Evolutionary conservation across 2,113 vertebrate species (phyloP).

Genomic region (Myotis yumanensis): DNA sequence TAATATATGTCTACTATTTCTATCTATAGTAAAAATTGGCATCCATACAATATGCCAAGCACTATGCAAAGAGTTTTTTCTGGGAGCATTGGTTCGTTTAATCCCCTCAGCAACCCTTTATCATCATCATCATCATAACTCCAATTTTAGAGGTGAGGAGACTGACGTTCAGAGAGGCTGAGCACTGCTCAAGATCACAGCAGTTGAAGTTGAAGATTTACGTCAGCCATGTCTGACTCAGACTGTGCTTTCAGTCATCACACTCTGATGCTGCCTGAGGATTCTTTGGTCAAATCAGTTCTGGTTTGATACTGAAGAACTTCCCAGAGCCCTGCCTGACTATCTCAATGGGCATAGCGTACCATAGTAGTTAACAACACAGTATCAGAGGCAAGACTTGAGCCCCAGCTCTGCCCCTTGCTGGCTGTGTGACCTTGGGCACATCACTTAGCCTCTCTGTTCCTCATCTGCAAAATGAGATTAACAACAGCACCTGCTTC

Average conservation of each 20-base stretch:
- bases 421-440: not conserved
- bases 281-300: not conserved
- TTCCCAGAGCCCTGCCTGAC: not conserved
- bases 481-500: not conserved
- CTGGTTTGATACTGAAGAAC: not conserved
- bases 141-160: not conserved
- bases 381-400: not conserved
- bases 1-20: not conserved
- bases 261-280: not conserved
- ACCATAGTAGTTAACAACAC: not conserved
- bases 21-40: not conserved
- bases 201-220: not conserved
- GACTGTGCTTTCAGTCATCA: not conserved
- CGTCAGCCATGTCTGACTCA: not conserved
- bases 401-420: not conserved
- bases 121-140: not conserved
- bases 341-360: fast-evolving
- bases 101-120: not conserved
- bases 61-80: not conserved
- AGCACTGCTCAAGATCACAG: not conserved
- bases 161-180: not conserved
- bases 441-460: not conserved
- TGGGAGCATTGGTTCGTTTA: not conserved
- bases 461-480: not conserved
- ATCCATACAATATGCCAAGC: not conserved